Base-by-base conservation (phyloP, 2,797 vertebrate species). In the Clarias pachynema region DNA sequence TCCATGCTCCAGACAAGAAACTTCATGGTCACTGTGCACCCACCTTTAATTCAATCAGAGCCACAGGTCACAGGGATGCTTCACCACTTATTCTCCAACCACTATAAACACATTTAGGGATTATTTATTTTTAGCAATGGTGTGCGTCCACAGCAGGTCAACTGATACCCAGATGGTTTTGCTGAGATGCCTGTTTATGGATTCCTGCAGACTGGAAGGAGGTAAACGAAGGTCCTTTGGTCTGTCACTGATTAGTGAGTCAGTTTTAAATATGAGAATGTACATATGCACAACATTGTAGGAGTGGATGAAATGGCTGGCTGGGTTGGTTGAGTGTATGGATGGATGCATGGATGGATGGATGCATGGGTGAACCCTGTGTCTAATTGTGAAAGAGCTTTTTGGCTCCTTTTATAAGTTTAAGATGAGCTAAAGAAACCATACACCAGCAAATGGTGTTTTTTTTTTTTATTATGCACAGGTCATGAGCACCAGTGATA, bases 71-170 rank as follows among this genome's bases (percentile, higher is more conserved):
- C 87, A 29, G 86, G 85, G 87, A 88, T 84, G 82, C 87, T 77
- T 85, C 81, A 53, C 83, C 87, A 78, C 82, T 78, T 77, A 83
- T 86, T 88, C 83, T 79, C 79, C 37, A 77, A 89, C 85, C 91
- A 89, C 89, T 87, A 82, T 89, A 90, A 92, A 92, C 90, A 92
- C 91, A 89, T 92, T 92, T 84, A 88, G 83, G 86, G 89, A 88
- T 91, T 93, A 92, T 93, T 94, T 94, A 92, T 94, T 92, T 93
- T 89, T 90, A 91, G 91, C 92, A 85, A 83, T 89, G 91, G 91
- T 86, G 87, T 92, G 90, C 90, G 90, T 93, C 90, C 88, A 88
- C 87, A 73, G 90, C 75, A 79, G 88, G 86, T 89, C 89, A 72
- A 85, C 88, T 87, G 89, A 90, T 89, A 86, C 84, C 91, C 93